These are phyloP conservation scores for Sminthurinus signatus DNA, from an alignment of 1,140 invertebrate genomes.

Conservation along the genomic window DNA sequence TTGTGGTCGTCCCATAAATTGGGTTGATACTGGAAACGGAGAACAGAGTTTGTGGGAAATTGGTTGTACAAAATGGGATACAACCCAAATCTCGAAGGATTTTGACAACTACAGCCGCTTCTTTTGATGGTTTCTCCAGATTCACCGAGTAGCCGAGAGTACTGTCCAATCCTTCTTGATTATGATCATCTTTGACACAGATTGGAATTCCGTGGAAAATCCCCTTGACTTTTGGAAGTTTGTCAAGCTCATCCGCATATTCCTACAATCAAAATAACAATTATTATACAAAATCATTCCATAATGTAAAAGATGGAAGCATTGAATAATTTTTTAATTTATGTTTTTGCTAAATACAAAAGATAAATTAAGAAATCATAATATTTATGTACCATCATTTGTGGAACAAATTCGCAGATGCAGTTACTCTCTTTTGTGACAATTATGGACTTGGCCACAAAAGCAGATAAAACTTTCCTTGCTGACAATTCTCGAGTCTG, in stretches of 20 bases:
- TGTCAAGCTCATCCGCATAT: conserved; percentile 44
- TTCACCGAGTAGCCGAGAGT: conserved; percentile 31
- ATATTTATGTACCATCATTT: conserved; percentile 18
- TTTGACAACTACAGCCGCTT: conserved; percentile 44
- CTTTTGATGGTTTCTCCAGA: conserved; percentile 43
- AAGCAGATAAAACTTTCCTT: not conserved
- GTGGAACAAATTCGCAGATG: conserved; percentile 32
- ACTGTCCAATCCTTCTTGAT: conserved; percentile 48
- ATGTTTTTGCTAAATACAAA: too few species aligned
- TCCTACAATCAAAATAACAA: conserved; percentile 24
- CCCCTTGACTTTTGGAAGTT: conserved; percentile 27
- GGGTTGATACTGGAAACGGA: conserved; percentile 34
- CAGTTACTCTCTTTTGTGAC: conserved; percentile 4
- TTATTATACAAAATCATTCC: not conserved
- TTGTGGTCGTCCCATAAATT: conserved; percentile 37
- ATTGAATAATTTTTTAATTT: not conserved
- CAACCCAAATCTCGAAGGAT: conserved; percentile 43
- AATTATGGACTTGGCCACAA: conserved; percentile 18
- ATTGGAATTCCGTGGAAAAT: conserved; percentile 45
- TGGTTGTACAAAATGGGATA: conserved; percentile 47
- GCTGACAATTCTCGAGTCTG: not conserved
- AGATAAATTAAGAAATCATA: too few species aligned
- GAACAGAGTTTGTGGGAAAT: conserved; percentile 16
- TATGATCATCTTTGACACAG: conserved; percentile 44
- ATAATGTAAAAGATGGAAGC: not conserved